Base-by-base conservation (phyloP, 1,140 invertebrate species). In the roundworm (Caenorhabditis elegans) region DNA sequence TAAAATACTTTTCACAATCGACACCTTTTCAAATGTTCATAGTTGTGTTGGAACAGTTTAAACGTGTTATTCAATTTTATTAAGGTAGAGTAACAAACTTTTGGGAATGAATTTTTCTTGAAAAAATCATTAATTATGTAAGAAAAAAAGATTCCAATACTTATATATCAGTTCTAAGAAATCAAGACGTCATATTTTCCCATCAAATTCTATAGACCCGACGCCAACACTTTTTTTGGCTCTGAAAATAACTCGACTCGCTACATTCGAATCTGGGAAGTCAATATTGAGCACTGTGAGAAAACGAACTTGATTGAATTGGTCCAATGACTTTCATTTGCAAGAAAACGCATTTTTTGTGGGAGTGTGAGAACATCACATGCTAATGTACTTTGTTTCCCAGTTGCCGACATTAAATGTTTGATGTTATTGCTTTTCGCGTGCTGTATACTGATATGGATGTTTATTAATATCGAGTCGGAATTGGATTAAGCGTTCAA, bases 401-500 rank as follows among this genome's bases (percentile, higher is more conserved):
- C n/a, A n/a, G 34, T 34, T 60, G 31, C 34, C 17, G 49, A 13
- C 53, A 60, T 31, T 28, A 24, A 22, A 60, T 24, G 24, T 24
- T 26, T 39, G 26, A 13, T 70, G 60, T 39, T 5, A 36, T n/a
- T 5, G n/a, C 31, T n/a, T 13, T n/a, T 22, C 34, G 34, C n/a
- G 17, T 39, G 60, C 34, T 15, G 22, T 51, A 51, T 51, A 51
- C 17, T 60, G 26, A 70, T 70, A 39, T 70, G 22, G 5, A 39
- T 22, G 60, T 31, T 39, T 70, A 70, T 70, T 70, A 39, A 70
- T 70, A 70, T 24, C 17, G 34, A 6, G 53, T 6, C n/a, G n/a
- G 34, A n/a, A 70, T 70, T 70, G 60, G 60, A 70, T 70, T 70
- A 70, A 31, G 34, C 13, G 60, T 70, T 39, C 60, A n/a, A n/a